Evolutionary conservation across 2,797 vertebrate genomes (phyloP), one percentile per base, ranked within the genome.

Genomic region (Gadopsis bispinosus): DNA sequence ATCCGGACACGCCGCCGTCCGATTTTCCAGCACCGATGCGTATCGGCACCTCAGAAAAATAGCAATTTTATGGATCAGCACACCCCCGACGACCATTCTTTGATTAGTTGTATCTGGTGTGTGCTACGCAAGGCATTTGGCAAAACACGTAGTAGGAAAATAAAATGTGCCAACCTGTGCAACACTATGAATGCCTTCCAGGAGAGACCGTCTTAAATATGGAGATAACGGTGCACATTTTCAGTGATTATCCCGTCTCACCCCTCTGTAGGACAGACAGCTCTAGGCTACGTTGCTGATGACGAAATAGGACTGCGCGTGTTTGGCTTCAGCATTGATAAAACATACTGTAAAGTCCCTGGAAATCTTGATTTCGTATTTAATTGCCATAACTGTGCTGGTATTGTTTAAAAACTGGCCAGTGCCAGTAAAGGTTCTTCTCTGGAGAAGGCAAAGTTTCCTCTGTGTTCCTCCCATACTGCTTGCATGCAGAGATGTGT

Each of bases 401-500:
- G 0, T 29, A 33, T 26, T 51, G 20, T 51, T 79, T 64, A 4
- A 20, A 58, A 83, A 79, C 20, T 29, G 31, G 31, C 41, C 19
- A 3, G 19, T 29, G 47, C 68, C 19, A 48, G 1, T 64, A 26
- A 67, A 29, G n/a, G 26, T 10, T 69, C 33, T 37, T 17, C 9
- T 39, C 29, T 31, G 0, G 33, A 33, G 33, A 33, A 33, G 33
- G 33, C 7, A 33, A 33, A 33, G 33, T 33, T 33, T 33, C 33
- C 33, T 6, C 33, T 33, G 33, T 37, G 8, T 37, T 37, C 37
- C 37, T 37, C 37, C 37, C 31, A 14, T 29, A 9, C 26, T 56
- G 66, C 69, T 50, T 47, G 35, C 74, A 61, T 63, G 69, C 54
- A 13, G 67, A 31, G 65, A 83, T 41, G 62, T 33, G 45, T 82